Percentiles rank a stretch among this genome's conserved stretches.
phyloP scores from a whole-genome alignment of 2,113 vertebrate species.

The Cryptoleucopteryx plumbea region DNA sequence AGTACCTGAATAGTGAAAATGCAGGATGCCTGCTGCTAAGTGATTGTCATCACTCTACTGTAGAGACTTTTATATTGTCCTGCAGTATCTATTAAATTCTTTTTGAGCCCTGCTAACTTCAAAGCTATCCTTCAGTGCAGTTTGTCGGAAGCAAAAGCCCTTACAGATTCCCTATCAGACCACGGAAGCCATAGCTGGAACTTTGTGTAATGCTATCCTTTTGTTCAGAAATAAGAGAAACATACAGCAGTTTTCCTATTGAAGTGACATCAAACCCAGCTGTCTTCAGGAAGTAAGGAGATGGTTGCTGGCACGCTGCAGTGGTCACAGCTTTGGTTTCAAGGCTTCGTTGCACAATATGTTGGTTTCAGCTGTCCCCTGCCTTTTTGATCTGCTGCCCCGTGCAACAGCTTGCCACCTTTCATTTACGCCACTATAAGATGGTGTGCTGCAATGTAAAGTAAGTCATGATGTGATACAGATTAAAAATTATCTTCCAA shows the following conservation, averaged over 20 bases:
- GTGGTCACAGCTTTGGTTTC: neutral
- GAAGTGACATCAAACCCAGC: neutral
- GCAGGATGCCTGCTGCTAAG: neutral
- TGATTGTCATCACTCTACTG: neutral
- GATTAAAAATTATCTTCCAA: neutral
- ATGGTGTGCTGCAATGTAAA: neutral
- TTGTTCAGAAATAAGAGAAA: neutral
- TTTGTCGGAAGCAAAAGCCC: neutral
- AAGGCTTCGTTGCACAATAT: neutral
- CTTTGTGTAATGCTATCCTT: neutral
- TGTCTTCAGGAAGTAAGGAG: neutral
- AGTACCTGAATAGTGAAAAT: neutral
- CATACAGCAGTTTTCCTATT: neutral
- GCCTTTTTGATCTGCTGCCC: neutral
- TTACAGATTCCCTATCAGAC: neutral
- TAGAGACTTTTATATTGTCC: neutral
- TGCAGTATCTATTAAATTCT: neutral
- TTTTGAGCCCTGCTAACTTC: neutral
- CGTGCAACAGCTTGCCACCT: neutral
- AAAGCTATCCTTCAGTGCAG: neutral
- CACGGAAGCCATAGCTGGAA: neutral
- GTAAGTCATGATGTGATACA: neutral
- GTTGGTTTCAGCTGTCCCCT: neutral
- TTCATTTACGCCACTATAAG: accelerated
- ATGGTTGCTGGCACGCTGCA: neutral